Evolutionary conservation across 2,113 vertebrate genomes (phyloP), one percentile per base, ranked within the genome.

Genomic region (Ctenodactylus gundi): DNA sequence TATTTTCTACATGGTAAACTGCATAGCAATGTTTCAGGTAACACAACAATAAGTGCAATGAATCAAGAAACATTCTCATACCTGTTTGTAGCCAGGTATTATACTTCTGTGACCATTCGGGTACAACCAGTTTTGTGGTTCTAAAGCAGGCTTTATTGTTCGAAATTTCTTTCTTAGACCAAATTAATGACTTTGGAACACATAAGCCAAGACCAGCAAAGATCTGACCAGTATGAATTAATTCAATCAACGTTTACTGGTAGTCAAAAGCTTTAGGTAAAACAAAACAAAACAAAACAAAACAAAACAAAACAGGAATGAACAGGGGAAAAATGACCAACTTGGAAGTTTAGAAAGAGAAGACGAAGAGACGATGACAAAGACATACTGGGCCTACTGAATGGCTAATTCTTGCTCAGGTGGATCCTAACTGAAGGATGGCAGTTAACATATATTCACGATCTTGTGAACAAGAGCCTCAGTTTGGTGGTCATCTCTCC

Each of bases 91-190:
- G 53, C 60, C 53, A 49, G 2, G 8, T 34, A 85, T 13, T 94
- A 14, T 88, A 55, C 27, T 80, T 67, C 15, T 21, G 49, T 78
- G 57, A 78, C 15, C 58, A 41, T 85, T 88, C 84, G 91, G 90
- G 95, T 36, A 83, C 39, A 91, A 91, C 80, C 36, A 76, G 80
- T 91, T 95, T 89, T 82, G 36, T 58, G 67, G 49, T 83, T 95
- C 55, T 68, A 62, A 96, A 92, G 86, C 7, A 85, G 68, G 88
- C 39, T 21, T 65, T 34, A 93, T 88, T 78, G 68, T 91, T 86
- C 70, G 78, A 88, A 93, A 73, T 65, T n/a, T 64, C 80, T 88
- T 96, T 86, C 83, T 96, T 93, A 89, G 75, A 80, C 68, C 68
- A 95, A 83, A 84, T 80, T 89, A 91, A 65, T 93, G 73, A 88